Conservation (phyloP, 2,113 vertebrate species). For the Halcyon senegalensis region DNA sequence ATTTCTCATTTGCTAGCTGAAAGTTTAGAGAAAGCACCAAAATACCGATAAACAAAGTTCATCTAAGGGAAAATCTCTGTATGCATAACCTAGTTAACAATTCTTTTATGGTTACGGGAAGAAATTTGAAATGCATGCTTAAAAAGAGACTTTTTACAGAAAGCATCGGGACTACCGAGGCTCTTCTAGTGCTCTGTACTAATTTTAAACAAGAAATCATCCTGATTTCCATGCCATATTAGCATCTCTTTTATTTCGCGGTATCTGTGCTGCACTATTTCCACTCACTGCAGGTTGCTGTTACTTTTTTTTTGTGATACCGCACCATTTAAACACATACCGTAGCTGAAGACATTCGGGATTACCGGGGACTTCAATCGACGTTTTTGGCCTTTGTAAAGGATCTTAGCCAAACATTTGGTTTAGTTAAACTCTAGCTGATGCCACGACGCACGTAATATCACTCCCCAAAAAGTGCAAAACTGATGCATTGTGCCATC, state of each 20-base stretch:
- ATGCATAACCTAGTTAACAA: conserved; percentile 39
- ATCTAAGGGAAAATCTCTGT: conserved; percentile 32
- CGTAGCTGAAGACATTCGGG: not conserved
- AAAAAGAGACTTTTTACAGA: conserved; percentile 32
- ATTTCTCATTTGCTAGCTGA: conserved; percentile 30
- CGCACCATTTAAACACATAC: not conserved
- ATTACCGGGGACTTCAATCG: not conserved
- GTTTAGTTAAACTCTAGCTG: conserved; percentile 26
- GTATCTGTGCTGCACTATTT: not conserved
- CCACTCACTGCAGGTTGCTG: conserved; percentile 22
- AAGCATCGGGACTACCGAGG: not conserved
- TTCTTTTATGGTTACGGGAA: conserved; percentile 16
- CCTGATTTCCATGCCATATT: conserved; percentile 9
- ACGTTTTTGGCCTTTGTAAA: conserved; percentile 21
- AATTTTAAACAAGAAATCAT: conserved; percentile 53
- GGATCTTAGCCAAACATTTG: conserved; percentile 43
- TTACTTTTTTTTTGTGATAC: not conserved
- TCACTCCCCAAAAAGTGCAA: conserved; percentile 51
- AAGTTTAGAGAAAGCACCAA: conserved; percentile 45
- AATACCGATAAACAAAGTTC: conserved; percentile 49
- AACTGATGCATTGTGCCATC: conserved; percentile 66
- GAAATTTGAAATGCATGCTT: conserved; percentile 33
- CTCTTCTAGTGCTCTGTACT: not conserved
- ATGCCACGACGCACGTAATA: conserved; percentile 5
- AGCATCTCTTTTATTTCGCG: not conserved